phyloP scores from a whole-genome alignment of 2,797 vertebrate species.

The Zenarchopterus dispar region DNA sequence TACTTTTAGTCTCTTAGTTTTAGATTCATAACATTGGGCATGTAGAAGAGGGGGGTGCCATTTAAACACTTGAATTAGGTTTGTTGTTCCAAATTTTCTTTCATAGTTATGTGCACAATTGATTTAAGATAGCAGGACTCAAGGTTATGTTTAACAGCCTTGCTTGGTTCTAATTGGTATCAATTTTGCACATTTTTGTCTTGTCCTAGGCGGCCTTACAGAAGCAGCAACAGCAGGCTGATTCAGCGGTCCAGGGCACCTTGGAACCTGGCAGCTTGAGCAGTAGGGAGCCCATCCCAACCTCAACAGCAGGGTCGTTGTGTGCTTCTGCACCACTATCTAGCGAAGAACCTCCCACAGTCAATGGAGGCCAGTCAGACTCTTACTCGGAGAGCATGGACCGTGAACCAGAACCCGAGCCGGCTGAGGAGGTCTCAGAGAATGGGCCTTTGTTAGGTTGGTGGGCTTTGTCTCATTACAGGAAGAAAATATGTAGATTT shows the following conservation, averaged over 20 bases:
- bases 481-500: conserved; percentile 4
- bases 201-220: conserved; percentile 90
- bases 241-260: conserved; percentile 78
- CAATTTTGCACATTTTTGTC: neutral
- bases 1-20: too few relatives aligned
- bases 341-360: conserved; percentile 83
- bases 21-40: too few relatives aligned
- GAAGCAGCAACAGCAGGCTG: conserved; percentile 92
- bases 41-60: too few relatives aligned
- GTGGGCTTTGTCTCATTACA: conserved; percentile 22
- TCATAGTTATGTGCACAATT: too few relatives aligned
- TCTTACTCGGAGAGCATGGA: conserved; percentile 87
- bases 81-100: too few relatives aligned
- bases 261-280: conserved; percentile 78
- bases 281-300: conserved; percentile 30
- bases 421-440: conserved; percentile 90
- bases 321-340: conserved; percentile 65
- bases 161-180: conserved; percentile 7
- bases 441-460: conserved; percentile 90
- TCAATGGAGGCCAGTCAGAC: conserved; percentile 91
- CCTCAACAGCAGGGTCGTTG: conserved; percentile 51
- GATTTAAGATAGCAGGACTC: neutral
- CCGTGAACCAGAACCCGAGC: conserved; percentile 88
- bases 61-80: too few relatives aligned
- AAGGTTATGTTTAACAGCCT: neutral